Base-by-base conservation (phyloP, 2,113 vertebrate genomes). In the Sisor rabdophorus region DNA sequence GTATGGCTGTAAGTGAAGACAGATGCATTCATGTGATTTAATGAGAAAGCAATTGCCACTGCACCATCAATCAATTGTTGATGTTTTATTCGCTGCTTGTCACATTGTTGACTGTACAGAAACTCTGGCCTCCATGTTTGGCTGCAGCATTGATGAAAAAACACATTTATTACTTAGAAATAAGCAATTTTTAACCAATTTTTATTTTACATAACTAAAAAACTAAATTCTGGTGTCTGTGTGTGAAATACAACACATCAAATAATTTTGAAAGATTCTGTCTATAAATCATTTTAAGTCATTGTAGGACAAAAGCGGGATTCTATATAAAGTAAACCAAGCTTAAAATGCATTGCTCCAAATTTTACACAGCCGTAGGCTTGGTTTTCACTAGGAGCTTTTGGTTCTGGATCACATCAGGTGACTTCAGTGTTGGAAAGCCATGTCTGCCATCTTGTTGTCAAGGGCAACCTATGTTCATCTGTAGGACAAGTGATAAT, bases 31-130 rank as follows among this genome's bases (percentile, higher is more conserved):
- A 22, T 47, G 67, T 83, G 87, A 87, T 83, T 87, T 87, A 83
- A 65, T 74, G 73, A 81, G 55, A 63, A 81, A 80, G 83, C 56
- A 84, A 85, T 80, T 84, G 84, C 78, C 77, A 75, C 11, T 67
- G 69, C n/a, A n/a, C 56, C 79, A 85, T 86, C 81, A 64, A 87
- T 89, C 83, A 85, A 73, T 63, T 78, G 69, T 69, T 80, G 67
- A 64, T 75, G 68, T 78, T 79, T 68, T 48, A 48, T 50, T 79
- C 48, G 30, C 30, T 32, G 2, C 75, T 55, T 76, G 77, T 82
- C 77, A 77, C 54, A 56, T 16, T 52, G 30, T 70, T 48, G 69
- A 53, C 76, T 64, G 22, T 26, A 36, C 44, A n/a, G 22, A 44
- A n/a, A 48, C 17, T 1, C 2, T 22, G 55, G 20, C 32, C 63